Conservation (phyloP, 2,797 vertebrate species). For the Miopithecus talapoin region DNA sequence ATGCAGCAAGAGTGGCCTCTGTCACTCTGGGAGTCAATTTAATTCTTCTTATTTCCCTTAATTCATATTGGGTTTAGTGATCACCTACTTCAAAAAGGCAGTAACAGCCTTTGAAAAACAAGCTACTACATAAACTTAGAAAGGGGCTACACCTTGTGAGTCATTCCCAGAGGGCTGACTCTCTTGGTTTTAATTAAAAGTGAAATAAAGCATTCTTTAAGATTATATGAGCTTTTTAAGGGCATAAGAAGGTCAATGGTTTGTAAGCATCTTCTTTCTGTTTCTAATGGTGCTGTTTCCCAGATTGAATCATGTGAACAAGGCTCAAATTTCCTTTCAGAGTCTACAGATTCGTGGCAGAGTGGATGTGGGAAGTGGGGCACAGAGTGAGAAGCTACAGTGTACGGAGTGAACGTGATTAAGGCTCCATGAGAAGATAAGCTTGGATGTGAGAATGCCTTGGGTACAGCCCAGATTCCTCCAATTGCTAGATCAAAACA, state of each 20-base stretch:
- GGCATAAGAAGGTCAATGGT: constrained; percentile 37
- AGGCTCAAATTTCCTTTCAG: neutral
- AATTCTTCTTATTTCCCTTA: constrained; percentile 30
- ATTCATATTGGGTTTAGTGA: neutral
- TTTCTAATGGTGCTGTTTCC: constrained; percentile 11
- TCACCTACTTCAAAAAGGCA: constrained; percentile 35
- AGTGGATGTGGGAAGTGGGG: fast-evolving
- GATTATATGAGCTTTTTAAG: constrained; percentile 35
- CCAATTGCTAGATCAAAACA: neutral
- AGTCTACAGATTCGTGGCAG: neutral
- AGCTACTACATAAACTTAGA: neutral
- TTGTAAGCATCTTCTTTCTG: constrained; percentile 38
- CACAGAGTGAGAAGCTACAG: no score
- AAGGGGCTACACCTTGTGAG: neutral
- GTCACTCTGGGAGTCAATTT: neutral
- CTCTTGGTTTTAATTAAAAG: constrained; percentile 63
- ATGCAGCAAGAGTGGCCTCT: neutral
- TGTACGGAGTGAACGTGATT: no score
- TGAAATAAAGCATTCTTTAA: constrained; percentile 58
- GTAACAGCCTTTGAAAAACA: neutral
- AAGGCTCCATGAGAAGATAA: fast-evolving
- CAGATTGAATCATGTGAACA: neutral
- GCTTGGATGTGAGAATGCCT: neutral
- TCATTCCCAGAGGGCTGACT: neutral
- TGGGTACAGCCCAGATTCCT: neutral